Base-by-base conservation (phyloP, 1,140 invertebrate species). In the Micrasema longulum region DNA sequence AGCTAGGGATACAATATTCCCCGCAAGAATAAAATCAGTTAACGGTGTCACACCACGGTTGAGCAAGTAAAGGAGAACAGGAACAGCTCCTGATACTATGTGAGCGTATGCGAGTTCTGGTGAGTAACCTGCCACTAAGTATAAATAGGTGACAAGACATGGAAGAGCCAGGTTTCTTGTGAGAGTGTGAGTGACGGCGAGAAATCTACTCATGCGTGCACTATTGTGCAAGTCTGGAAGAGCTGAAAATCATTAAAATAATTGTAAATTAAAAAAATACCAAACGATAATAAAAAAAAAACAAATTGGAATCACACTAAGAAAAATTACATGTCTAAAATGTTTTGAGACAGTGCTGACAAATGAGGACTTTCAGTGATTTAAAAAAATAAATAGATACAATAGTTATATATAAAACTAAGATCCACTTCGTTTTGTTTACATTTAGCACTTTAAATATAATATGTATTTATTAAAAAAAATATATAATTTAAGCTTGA, bases 111-210 rank as follows among this genome's bases (percentile, higher is more conserved):
- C 74, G 20, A 76, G 35, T 12, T 72, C 66, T n/a, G 74, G 20
- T 14, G 74, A 53, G 50, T 71, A 73, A n/a, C 71, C 74, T 6
- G 43, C 50, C 57, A 73, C 50, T 22, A 76, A 20, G 64, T 76
- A 76, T 20, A 76, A 45, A 55, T 72, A 76, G 1, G 74, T 76
- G 10, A 76, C 74, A 4, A 76, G 43, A 16, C 71, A 69, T n/a
- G 74, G 74, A 12, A 76, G 67, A 22, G 74, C 74, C 31, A 76
- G 57, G 53, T 63, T 76, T 63, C 71, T 72, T 12, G 74, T 70
- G 43, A 76, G 50, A 52, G 69, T 50, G 47, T 73, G 71, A 41
- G 62, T 71, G 62, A 76, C 71, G 2, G 41, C 50, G 18, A 72
- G 50, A 53, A 70, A 76, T 64, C 66, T 72, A 67, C 64, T 70